Conservation (phyloP, 2,113 vertebrate species). For the Loxodonta africana region DNA sequence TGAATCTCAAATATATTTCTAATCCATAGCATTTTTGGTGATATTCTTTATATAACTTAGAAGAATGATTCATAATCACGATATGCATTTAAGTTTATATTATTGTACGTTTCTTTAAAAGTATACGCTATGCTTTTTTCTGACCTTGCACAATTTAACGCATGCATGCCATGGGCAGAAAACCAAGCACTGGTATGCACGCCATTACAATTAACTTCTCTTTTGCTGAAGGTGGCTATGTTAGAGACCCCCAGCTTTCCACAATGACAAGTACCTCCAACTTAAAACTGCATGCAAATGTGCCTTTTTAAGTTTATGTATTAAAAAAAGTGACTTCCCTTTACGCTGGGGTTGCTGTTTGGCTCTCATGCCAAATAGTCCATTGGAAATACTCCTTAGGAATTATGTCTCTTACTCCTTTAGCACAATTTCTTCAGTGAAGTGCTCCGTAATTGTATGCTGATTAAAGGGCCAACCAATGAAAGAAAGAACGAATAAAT, state of each 20-base stretch:
- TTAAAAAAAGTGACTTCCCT: neutral
- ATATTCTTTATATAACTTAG: constrained; percentile 67
- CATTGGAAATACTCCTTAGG: neutral
- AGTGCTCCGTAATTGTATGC: neutral
- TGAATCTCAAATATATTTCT: constrained; percentile 51
- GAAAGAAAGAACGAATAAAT: neutral
- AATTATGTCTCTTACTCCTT: neutral
- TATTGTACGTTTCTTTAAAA: constrained; percentile 66
- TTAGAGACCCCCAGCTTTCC: neutral
- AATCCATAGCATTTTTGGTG: constrained; percentile 66
- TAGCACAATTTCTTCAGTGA: neutral
- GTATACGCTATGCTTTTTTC: constrained; percentile 40
- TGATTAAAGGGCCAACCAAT: neutral
- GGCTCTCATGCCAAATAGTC: neutral
- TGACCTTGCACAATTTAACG: neutral
- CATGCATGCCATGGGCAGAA: neutral
- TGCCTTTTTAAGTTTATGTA: neutral
- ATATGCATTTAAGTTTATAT: constrained; percentile 1
- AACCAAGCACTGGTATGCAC: neutral
- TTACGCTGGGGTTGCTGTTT: neutral
- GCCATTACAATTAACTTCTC: neutral
- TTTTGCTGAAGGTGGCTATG: constrained; percentile 5
- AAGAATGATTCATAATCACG: constrained; percentile 23
- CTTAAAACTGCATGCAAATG: constrained; percentile 6
- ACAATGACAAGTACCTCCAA: constrained; percentile 24